phyloP scores from a whole-genome alignment of 1,140 invertebrate genomes.

The Apis mellifera region Amel_HAv3.1 CM009936.2:16927501-16928000 shows the following conservation, averaged over 20 bases:
- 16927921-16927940: conserved; percentile 20
- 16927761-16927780: conserved; percentile 77
- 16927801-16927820: conserved; percentile 54
- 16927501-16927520: too few relatives aligned
- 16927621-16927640: too few relatives aligned
- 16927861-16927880: background rate
- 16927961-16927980: conserved; percentile 37
- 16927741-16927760: conserved; percentile 73
- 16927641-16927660: background rate
- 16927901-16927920: conserved; percentile 14
- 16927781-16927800: conserved; percentile 71
- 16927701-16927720: conserved; percentile 8
- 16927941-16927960: conserved; percentile 44
- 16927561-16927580: background rate
- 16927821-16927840: conserved; percentile 57
- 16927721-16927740: conserved; percentile 68
- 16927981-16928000: background rate
- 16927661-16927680: background rate
- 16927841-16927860: conserved; percentile 49
- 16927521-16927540: conserved; percentile 4
- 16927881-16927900: conserved; percentile 41
- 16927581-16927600: background rate
- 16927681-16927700: background rate
- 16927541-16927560: background rate
- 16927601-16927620: background rate